Percentiles rank a stretch among this genome's conserved stretches.
These are phyloP conservation scores for Streptopelia turtur DNA, from an alignment of 2,797 vertebrate species.

Conservation along the genomic window DNA sequence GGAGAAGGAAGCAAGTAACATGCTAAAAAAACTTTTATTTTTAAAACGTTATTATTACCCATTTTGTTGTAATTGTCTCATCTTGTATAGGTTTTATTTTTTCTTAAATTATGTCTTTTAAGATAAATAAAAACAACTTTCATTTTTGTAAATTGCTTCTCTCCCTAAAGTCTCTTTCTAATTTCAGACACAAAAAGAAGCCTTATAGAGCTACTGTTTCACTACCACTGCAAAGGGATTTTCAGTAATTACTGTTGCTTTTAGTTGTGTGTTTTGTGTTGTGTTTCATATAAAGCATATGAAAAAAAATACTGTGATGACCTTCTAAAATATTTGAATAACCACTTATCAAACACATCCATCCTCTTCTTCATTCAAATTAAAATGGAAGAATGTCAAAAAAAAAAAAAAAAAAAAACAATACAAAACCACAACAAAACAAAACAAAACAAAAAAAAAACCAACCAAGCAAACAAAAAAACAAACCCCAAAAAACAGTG, in stretches of 20 bases:
- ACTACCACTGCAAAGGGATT: neutral
- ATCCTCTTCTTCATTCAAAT: neutral
- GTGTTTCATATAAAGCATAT: neutral
- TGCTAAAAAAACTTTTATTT: neutral
- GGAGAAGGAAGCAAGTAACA: neutral
- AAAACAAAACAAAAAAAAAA: neutral
- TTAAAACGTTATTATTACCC: neutral
- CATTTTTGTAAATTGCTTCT: neutral
- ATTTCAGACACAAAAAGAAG: neutral
- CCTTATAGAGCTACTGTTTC: neutral
- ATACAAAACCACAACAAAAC: accelerated
- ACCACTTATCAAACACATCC: neutral
- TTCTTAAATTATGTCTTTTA: neutral
- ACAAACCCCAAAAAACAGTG: neutral
- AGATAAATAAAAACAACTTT: neutral
- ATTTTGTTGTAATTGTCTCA: neutral
- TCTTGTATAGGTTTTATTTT: neutral
- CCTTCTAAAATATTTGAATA: neutral
- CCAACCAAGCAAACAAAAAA: neutral
- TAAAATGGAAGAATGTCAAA: neutral
- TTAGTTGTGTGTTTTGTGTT: neutral
- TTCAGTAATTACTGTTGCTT: neutral
- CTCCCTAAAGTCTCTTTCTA: neutral
- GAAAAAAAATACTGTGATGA: neutral
- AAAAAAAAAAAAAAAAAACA: neutral